Conservation (phyloP, 1,140 invertebrate species). For the Drosophila burlai region DNA sequence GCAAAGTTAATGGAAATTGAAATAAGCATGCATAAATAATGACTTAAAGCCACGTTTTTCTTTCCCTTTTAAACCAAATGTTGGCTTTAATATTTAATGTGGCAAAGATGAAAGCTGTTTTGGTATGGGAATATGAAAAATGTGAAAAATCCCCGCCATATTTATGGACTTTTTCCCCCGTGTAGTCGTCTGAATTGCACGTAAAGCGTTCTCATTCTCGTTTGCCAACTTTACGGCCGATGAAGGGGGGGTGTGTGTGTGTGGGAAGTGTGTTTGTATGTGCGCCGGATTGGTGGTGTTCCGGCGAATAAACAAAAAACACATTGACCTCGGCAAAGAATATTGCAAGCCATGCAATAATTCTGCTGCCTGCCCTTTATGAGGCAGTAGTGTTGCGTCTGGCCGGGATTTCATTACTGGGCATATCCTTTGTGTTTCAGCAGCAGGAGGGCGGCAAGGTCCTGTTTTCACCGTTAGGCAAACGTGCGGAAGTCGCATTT, state of each 20-base stretch:
- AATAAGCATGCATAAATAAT: neutral
- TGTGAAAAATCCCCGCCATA: conserved; percentile 6
- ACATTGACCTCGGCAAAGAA: conserved; percentile 69
- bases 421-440: conserved; percentile 12
- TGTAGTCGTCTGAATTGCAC: conserved; percentile 23
- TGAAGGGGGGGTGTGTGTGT: neutral
- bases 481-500: conserved; percentile 76
- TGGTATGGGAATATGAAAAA: neutral
- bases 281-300: neutral
- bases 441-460: conserved; percentile 12
- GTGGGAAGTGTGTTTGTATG: neutral
- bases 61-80: neutral
- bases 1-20: neutral
- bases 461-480: conserved; percentile 46
- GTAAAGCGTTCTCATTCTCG: conserved; percentile 59
- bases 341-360: conserved; percentile 75
- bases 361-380: conserved; percentile 56
- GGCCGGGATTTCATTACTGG: conserved; percentile 52
- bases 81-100: conserved; percentile 21
- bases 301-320: conserved; percentile 61
- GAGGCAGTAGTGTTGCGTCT: conserved; percentile 47
- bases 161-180: conserved; percentile 16
- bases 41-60: neutral
- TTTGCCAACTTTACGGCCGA: conserved; percentile 60
- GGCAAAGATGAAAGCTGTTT: neutral